Evolutionary conservation across 2,888 invertebrate species (phyloP).

Genomic region (Mythimna vitellina): DNA sequence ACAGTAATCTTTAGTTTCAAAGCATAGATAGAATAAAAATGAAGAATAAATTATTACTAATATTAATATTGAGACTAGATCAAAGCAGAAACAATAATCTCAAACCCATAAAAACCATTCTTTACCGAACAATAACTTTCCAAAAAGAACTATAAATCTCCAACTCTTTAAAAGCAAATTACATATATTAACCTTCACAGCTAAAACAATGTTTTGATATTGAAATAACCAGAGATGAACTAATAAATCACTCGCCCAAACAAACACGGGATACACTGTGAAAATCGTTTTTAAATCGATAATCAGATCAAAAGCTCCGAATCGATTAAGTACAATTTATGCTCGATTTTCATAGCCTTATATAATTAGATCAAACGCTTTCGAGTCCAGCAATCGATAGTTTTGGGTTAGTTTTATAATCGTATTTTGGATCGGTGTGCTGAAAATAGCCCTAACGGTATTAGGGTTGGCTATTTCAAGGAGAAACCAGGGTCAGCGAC

Average conservation of each 20-base stretch:
- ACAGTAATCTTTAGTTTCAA: neutral
- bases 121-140: constrained; percentile 45
- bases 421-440: constrained; percentile 49
- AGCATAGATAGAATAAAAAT: neutral
- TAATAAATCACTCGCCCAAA: constrained; percentile 56
- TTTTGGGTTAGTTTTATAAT: constrained; percentile 57
- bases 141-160: constrained; percentile 41
- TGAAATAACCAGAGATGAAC: constrained; percentile 41
- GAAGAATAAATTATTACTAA: neutral
- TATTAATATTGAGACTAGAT: constrained; percentile 1
- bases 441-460: constrained; percentile 57
- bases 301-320: constrained; percentile 77
- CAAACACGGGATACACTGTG: constrained; percentile 54
- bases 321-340: constrained; percentile 77
- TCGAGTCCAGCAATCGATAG: constrained; percentile 67
- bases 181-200: constrained; percentile 19
- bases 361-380: constrained; percentile 80
- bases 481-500: constrained; percentile 47
- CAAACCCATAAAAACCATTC: constrained; percentile 17
- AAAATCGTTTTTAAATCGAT: constrained; percentile 73
- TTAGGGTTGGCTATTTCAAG: constrained; percentile 58
- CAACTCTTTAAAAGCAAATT: constrained; percentile 40
- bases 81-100: constrained; percentile 27
- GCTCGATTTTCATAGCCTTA: constrained; percentile 61
- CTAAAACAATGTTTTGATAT: constrained; percentile 52